A percentile compares a stretch with the other conserved stretches of the same genome.
phyloP scores from a whole-genome alignment of 2,113 vertebrate species.

The Ciconia stormi region DNA sequence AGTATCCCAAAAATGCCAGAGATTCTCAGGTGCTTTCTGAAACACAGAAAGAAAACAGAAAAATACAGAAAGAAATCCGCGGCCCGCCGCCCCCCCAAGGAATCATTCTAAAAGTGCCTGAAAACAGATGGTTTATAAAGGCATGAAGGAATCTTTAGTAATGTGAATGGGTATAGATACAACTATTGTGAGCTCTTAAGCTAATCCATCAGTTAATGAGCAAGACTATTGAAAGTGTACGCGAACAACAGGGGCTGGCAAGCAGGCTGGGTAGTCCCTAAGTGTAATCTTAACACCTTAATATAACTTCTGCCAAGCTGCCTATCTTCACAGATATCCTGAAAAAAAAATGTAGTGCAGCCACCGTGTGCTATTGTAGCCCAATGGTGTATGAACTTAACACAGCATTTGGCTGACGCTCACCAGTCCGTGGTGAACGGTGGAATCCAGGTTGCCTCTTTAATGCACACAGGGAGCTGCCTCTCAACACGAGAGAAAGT shows the following conservation, averaged over 20 bases:
- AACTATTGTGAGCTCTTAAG: background rate
- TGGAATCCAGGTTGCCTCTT: background rate
- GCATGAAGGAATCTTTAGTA: background rate
- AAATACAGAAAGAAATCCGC: background rate
- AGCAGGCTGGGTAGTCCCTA: background rate
- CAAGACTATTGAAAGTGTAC: background rate
- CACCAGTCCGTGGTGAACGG: background rate
- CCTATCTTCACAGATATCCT: background rate
- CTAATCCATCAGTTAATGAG: background rate
- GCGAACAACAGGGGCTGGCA: background rate
- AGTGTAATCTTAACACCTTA: background rate
- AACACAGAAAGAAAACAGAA: background rate
- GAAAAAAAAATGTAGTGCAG: rapidly evolving
- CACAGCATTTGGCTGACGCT: background rate
- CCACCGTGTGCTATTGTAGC: rapidly evolving
- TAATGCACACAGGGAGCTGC: background rate
- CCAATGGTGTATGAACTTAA: too few species aligned
- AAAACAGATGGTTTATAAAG: background rate
- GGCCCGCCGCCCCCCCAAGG: rapidly evolving
- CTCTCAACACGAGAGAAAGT: background rate
- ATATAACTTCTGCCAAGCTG: background rate
- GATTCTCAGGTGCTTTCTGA: background rate
- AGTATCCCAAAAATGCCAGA: background rate
- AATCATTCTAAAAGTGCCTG: background rate
- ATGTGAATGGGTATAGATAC: background rate